Conservation (phyloP, 2,797 vertebrate genomes). For the Oreochromis grahami region DNA sequence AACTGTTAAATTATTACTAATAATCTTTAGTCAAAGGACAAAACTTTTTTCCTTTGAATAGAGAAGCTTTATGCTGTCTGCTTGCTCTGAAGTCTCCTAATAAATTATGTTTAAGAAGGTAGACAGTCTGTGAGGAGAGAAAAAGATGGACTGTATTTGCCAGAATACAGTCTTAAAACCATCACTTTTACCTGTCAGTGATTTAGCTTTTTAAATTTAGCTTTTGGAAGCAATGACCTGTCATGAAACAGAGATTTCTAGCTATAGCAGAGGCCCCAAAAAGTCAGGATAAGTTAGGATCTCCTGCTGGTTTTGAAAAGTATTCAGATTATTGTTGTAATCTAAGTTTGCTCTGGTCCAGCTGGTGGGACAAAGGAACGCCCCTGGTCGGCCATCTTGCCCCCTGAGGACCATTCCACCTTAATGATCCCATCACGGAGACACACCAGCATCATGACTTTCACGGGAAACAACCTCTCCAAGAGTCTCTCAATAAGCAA, state of each 20-base stretch:
- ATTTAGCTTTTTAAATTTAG: not conserved
- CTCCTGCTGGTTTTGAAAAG: not conserved
- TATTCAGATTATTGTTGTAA: not conserved
- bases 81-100: not conserved
- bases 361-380: slow-evolving; percentile 87
- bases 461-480: slow-evolving; percentile 84
- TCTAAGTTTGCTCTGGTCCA: slow-evolving; percentile 39
- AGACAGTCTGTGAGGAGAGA: not conserved
- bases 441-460: slow-evolving; percentile 79
- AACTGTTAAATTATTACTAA: not conserved
- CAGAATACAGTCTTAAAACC: not conserved
- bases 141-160: not conserved
- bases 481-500: slow-evolving; percentile 98
- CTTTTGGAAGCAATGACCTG: not conserved
- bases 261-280: not conserved
- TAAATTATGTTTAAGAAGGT: not conserved
- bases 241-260: not conserved
- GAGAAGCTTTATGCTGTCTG: not conserved
- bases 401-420: slow-evolving; percentile 79
- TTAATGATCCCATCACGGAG: slow-evolving; percentile 74
- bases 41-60: not conserved
- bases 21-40: not conserved
- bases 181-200: not conserved
- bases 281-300: not conserved
- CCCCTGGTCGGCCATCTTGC: slow-evolving; percentile 88